These are phyloP conservation scores for Asteroscopus sphinx DNA, from an alignment of 2,888 invertebrate genomes.

Conservation along the genomic window DNA sequence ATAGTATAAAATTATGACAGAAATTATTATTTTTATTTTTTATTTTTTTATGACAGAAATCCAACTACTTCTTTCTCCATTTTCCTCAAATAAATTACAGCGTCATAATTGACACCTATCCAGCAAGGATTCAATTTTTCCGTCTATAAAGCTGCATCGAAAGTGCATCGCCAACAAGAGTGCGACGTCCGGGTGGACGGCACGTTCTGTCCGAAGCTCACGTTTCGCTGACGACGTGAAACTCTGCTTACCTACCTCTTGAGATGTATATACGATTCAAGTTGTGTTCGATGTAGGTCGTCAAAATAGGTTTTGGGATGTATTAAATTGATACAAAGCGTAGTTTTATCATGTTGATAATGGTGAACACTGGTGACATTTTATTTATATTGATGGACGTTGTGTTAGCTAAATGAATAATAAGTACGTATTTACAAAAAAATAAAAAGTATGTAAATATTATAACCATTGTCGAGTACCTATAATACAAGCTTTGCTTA, in stretches of 20 bases:
- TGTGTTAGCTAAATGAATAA: no score
- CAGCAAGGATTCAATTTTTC: slow-evolving; percentile 47
- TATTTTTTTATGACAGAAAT: no score
- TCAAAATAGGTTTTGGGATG: slow-evolving; percentile 19
- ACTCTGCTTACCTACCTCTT: slow-evolving; percentile 51
- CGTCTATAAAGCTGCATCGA: slow-evolving; percentile 52
- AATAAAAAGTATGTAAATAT: no score
- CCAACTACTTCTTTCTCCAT: neutral
- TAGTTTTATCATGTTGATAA: no score
- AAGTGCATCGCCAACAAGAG: slow-evolving; percentile 58
- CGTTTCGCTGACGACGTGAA: slow-evolving; percentile 57
- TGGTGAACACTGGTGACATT: no score
- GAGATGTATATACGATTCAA: slow-evolving; percentile 53
- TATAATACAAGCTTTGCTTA: no score
- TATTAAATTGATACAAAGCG: no score
- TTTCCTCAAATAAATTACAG: slow-evolving; percentile 17
- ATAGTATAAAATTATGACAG: no score
- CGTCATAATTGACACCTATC: slow-evolving; percentile 42
- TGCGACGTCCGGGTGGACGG: slow-evolving; percentile 44
- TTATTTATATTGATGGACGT: no score
- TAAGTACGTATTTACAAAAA: no score
- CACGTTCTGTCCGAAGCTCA: slow-evolving; percentile 57
- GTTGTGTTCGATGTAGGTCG: slow-evolving; percentile 41
- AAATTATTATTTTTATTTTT: no score
- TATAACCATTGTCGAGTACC: no score